These are phyloP conservation scores for Zaprionus taronus DNA, from an alignment of 1,140 invertebrate species.

Conservation along the genomic window DNA sequence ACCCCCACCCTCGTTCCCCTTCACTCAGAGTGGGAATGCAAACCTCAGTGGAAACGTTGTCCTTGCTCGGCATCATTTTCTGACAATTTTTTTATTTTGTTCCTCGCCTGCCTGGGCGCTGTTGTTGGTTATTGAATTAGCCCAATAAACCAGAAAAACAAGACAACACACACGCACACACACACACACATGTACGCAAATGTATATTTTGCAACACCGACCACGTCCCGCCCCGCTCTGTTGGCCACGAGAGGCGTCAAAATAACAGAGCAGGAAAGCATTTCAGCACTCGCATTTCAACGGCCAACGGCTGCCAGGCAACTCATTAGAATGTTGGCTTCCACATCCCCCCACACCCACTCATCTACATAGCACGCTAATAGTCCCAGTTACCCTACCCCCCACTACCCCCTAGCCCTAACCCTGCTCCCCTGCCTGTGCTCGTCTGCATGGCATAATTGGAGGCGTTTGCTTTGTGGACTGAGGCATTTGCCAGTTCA, in stretches of 20 bases:
- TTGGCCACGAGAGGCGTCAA: slow-evolving; percentile 42
- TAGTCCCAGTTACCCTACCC: slow-evolving; percentile 34
- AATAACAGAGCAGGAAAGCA: slow-evolving; percentile 61
- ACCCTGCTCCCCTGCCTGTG: background rate
- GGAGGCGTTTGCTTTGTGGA: slow-evolving; percentile 38
- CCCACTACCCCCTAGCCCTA: background rate
- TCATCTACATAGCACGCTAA: slow-evolving; percentile 35
- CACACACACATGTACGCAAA: slow-evolving; percentile 11
- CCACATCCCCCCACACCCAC: background rate
- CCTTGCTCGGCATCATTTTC: slow-evolving; percentile 30
- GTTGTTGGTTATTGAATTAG: slow-evolving; percentile 84
- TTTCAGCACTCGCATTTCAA: slow-evolving; percentile 70
- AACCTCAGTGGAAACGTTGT: slow-evolving; percentile 40
- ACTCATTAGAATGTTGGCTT: slow-evolving; percentile 71
- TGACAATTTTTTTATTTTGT: slow-evolving; percentile 17
- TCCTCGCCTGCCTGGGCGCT: slow-evolving; percentile 48
- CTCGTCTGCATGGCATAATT: slow-evolving; percentile 48
- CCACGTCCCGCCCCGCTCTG: background rate
- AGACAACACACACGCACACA: slow-evolving; percentile 57
- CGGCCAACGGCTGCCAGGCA: slow-evolving; percentile 68
- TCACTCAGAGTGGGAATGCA: slow-evolving; percentile 10
- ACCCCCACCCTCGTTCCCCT: background rate
- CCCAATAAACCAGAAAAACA: slow-evolving; percentile 85
- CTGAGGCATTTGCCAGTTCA: background rate
- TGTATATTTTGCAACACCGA: background rate